phyloP scores from a whole-genome alignment of 2,888 invertebrate genomes.

The Drosophila picticornis region DNA sequence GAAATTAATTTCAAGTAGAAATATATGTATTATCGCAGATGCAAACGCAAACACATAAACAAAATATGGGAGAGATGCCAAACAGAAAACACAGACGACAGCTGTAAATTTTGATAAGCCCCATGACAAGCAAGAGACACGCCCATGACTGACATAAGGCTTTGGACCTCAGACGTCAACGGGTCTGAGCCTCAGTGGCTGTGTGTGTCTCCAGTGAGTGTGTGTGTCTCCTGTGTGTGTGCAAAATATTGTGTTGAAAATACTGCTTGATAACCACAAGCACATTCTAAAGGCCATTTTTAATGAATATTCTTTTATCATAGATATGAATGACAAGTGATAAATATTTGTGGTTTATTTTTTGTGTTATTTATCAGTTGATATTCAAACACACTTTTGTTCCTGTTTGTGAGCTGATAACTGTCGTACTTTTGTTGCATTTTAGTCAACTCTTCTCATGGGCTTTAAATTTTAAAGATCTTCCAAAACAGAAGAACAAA shows the following conservation, averaged over 20 bases:
- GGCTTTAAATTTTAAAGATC: neutral
- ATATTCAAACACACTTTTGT: neutral
- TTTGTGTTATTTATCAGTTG: neutral
- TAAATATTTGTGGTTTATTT: neutral
- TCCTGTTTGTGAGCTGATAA: neutral
- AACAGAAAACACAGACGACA: conserved; percentile 50
- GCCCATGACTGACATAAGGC: conserved; percentile 40
- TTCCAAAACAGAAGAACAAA: neutral
- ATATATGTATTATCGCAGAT: conserved; percentile 65
- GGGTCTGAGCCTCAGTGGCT: conserved; percentile 13
- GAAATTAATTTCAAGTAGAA: conserved; percentile 81
- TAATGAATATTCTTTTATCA: neutral
- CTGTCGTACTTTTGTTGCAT: neutral
- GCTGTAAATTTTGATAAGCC: conserved; percentile 72
- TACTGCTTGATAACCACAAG: neutral
- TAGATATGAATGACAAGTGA: neutral
- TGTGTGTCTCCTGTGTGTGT: neutral
- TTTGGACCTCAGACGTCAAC: conserved; percentile 13
- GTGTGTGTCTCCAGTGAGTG: neutral
- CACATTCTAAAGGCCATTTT: neutral
- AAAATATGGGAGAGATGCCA: conserved; percentile 54
- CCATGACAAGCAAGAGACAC: conserved; percentile 40
- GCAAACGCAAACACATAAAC: conserved; percentile 65
- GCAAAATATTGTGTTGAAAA: neutral
- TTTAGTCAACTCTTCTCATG: neutral